Evolutionary conservation across 2,113 vertebrate genomes (phyloP).

Genomic region (Aspidoscelis tigris): DNA sequence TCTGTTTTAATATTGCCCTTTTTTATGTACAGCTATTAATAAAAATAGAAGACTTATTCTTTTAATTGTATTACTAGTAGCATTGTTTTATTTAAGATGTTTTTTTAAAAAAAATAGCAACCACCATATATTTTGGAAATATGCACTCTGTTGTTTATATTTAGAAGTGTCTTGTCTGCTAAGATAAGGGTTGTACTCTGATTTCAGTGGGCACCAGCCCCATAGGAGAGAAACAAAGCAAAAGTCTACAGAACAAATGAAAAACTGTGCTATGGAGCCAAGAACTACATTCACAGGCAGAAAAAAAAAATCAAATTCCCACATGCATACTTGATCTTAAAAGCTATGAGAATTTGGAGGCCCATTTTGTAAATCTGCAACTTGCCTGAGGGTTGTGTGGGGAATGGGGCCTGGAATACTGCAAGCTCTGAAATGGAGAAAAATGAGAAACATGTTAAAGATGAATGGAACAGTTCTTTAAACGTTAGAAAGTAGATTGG

Average conservation of each 20-base stretch:
- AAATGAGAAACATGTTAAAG: constrained; percentile 84
- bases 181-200: not conserved
- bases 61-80: not conserved
- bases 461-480: constrained; percentile 80
- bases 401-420: constrained; percentile 74
- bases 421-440: constrained; percentile 74
- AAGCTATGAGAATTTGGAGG: constrained; percentile 62
- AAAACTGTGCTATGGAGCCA: constrained; percentile 67
- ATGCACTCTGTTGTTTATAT: not conserved
- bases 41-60: not conserved
- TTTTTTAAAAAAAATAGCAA: not conserved
- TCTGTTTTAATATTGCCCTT: not conserved
- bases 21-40: not conserved
- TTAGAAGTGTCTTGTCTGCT: not conserved
- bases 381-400: constrained; percentile 76
- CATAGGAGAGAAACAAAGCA: constrained; percentile 47
- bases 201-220: constrained; percentile 32
- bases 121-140: not conserved
- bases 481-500: constrained; percentile 80
- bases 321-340: constrained; percentile 60
- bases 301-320: constrained; percentile 52
- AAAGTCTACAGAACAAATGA: constrained; percentile 63
- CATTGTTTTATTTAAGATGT: not conserved
- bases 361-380: constrained; percentile 65
- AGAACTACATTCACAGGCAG: constrained; percentile 64